Percentiles rank a stretch among this genome's conserved stretches.
phyloP scores from a whole-genome alignment of 2,113 vertebrate species.

The Charadrius vociferus region DNA sequence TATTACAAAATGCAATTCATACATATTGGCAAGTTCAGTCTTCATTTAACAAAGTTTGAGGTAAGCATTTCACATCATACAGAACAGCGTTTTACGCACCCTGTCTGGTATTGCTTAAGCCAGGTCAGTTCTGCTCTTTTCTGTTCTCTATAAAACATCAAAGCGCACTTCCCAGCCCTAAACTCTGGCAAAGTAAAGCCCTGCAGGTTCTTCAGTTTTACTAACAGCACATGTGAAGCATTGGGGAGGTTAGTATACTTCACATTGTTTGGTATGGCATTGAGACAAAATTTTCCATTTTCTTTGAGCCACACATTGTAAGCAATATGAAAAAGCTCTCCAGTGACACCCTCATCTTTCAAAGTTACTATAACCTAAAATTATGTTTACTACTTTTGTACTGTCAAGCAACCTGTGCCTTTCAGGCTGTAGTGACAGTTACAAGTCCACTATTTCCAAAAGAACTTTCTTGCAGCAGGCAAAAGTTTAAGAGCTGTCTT shows the following conservation, averaged over 20 bases:
- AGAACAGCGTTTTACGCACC: not conserved
- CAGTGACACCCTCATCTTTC: not conserved
- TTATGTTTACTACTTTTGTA: not conserved
- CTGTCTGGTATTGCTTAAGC: not conserved
- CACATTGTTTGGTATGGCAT: fast-evolving
- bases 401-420: not conserved
- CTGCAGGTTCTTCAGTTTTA: not conserved
- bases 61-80: not conserved
- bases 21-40: not conserved
- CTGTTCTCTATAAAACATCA: not conserved
- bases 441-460: not conserved
- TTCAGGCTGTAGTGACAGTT: not conserved
- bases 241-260: not conserved
- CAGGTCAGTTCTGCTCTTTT: not conserved
- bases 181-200: not conserved
- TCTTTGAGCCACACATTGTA: not conserved
- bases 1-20: not conserved
- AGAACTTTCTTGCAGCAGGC: not conserved
- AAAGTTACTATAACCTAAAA: not conserved
- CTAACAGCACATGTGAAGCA: not conserved
- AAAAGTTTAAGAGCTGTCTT: not conserved
- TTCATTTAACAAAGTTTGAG: not conserved
- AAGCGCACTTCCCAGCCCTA: not conserved
- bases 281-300: not conserved
- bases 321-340: not conserved